These are phyloP conservation scores for Erebia palarica DNA, from an alignment of 2,888 invertebrate genomes.

Conservation along the genomic window DNA sequence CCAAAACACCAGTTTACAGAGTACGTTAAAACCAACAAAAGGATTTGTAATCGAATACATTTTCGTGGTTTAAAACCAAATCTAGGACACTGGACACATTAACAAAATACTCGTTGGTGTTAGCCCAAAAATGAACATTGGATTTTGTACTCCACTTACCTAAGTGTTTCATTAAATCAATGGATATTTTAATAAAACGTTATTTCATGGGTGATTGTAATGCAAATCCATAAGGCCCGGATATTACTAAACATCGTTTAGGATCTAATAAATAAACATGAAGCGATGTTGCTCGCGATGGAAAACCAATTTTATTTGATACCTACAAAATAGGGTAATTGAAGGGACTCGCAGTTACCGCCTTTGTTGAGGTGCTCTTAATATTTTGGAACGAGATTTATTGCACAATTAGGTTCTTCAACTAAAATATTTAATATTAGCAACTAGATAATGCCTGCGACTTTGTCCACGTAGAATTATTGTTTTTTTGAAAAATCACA, in stretches of 20 bases:
- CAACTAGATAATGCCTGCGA: neutral
- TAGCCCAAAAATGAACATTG: constrained; percentile 1
- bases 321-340: constrained; percentile 33
- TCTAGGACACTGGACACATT: neutral
- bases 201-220: constrained; percentile 36
- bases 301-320: constrained; percentile 37
- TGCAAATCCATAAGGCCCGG: constrained; percentile 41
- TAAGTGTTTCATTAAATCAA: constrained; percentile 22
- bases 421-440: neutral
- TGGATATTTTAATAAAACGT: constrained; percentile 33
- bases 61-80: too few species aligned
- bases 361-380: constrained; percentile 15
- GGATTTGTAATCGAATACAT: too few species aligned
- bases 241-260: constrained; percentile 48
- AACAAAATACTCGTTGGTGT: neutral
- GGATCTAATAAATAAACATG: constrained; percentile 76
- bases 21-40: too few species aligned
- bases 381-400: constrained; percentile 15
- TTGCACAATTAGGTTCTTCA: neutral
- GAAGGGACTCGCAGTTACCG: constrained; percentile 25
- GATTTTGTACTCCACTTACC: neutral
- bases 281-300: constrained; percentile 47
- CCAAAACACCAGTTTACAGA: too few species aligned
- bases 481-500: too few species aligned
- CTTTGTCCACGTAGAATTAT: too few species aligned